Percentiles rank a stretch among this genome's conserved stretches.
These are phyloP conservation scores for Coleophora flavipennella DNA, from an alignment of 2,888 invertebrate species.

Conservation along the genomic window DNA sequence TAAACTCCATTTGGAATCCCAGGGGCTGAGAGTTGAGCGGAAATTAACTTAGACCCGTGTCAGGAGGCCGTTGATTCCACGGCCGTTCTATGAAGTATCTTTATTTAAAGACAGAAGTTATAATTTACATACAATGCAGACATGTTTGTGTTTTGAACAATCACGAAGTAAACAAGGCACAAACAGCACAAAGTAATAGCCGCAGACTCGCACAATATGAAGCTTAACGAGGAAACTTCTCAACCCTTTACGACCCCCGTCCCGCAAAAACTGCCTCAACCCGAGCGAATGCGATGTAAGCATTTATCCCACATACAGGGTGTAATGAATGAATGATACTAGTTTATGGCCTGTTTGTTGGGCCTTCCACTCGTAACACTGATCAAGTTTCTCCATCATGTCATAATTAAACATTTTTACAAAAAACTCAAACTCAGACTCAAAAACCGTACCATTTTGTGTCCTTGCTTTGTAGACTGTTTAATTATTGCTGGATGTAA, in stretches of 20 bases:
- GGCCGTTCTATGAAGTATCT: constrained; percentile 11
- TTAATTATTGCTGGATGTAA: too few species aligned
- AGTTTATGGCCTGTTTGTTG: too few species aligned
- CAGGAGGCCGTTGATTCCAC: constrained; percentile 29
- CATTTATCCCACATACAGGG: too few species aligned
- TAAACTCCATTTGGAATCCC: constrained; percentile 40
- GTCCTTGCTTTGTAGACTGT: too few species aligned
- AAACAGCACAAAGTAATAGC: constrained; percentile 6
- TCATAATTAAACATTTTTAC: too few species aligned
- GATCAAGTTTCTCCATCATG: too few species aligned
- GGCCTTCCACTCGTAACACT: neutral
- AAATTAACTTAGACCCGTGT: constrained; percentile 53
- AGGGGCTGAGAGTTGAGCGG: constrained; percentile 27
- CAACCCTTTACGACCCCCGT: constrained; percentile 17
- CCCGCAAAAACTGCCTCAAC: constrained; percentile 12
- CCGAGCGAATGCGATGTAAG: neutral
- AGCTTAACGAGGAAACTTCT: constrained; percentile 28
- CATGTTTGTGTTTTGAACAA: constrained; percentile 6
- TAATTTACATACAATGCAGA: constrained; percentile 5
- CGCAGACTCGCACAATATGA: constrained; percentile 17
- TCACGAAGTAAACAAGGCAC: constrained; percentile 10
- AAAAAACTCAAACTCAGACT: too few species aligned
- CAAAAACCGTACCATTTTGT: too few species aligned
- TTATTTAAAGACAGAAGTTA: neutral
- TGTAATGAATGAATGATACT: too few species aligned